A percentile compares a stretch with the other conserved stretches of the same genome.
Evolutionary conservation across 2,888 invertebrate species (phyloP).

Genomic region (Ophraella communa): DNA sequence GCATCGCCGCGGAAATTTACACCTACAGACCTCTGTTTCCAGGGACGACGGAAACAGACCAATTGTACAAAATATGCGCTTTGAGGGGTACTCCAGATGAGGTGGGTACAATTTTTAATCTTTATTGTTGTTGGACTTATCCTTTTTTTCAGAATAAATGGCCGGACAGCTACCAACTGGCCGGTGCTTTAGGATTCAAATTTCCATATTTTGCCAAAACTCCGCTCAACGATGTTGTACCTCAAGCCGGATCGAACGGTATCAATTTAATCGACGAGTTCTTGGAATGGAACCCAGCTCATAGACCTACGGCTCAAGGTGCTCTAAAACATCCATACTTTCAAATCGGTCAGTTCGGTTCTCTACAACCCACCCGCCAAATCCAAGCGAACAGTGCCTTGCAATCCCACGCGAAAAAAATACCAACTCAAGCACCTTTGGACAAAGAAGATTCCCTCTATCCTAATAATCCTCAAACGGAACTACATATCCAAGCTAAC

Average conservation of each 20-base stretch:
- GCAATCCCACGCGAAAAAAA: constrained; percentile 43
- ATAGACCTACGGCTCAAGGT: constrained; percentile 89
- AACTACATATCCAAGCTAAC: constrained; percentile 42
- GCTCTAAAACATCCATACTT: constrained; percentile 71
- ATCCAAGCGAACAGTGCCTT: constrained; percentile 43
- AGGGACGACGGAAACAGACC: constrained; percentile 95
- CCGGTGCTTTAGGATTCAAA: constrained; percentile 92
- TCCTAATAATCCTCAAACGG: constrained; percentile 21
- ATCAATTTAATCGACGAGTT: constrained; percentile 84
- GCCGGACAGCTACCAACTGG: constrained; percentile 94
- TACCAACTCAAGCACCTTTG: constrained; percentile 13
- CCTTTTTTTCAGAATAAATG: constrained; percentile 74
- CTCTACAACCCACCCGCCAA: constrained; percentile 42
- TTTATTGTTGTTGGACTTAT: too few species aligned
- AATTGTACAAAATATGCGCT: constrained; percentile 93
- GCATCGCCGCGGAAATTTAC: constrained; percentile 97
- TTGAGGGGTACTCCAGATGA: constrained; percentile 91
- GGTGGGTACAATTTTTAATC: too few species aligned
- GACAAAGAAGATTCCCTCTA: constrained; percentile 17
- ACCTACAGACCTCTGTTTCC: constrained; percentile 95
- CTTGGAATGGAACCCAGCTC: constrained; percentile 90
- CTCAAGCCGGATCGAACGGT: constrained; percentile 82
- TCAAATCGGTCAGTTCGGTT: constrained; percentile 55
- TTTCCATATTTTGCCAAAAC: constrained; percentile 90
- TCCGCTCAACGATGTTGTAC: constrained; percentile 79